Evolutionary conservation across 35 echinoderm and acorn worm species (phyloP).

Genomic region (Apostichopus japonicus): DNA sequence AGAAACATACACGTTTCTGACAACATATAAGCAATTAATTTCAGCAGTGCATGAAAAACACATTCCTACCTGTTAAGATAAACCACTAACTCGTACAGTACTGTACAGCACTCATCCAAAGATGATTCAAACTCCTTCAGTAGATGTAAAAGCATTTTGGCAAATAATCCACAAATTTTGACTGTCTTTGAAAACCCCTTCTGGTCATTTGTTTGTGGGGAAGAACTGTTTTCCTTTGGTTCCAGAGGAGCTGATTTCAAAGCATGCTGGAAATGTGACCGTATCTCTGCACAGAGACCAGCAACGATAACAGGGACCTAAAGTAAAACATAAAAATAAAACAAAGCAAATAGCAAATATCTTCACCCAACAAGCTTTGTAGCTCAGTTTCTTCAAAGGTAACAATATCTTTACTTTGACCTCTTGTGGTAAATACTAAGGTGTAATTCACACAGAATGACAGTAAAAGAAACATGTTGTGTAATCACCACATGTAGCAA

Average conservation of each 20-base stretch:
- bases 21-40: neutral
- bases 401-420: too few relatives aligned
- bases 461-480: too few relatives aligned
- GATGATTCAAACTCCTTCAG: constrained; percentile 81
- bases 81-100: constrained; percentile 57
- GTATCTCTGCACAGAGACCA: constrained; percentile 71
- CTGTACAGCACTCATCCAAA: constrained; percentile 41
- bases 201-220: constrained; percentile 58
- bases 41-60: neutral
- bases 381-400: too few relatives aligned
- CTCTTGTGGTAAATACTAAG: too few relatives aligned
- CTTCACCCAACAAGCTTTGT: too few relatives aligned
- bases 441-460: too few relatives aligned
- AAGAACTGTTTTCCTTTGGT: neutral
- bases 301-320: constrained; percentile 59
- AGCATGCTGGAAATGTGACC: constrained; percentile 70
- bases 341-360: too few relatives aligned
- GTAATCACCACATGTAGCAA: too few relatives aligned
- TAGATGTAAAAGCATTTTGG: constrained; percentile 92
- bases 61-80: constrained; percentile 68
- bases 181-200: constrained; percentile 81
- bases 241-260: constrained; percentile 69
- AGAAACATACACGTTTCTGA: too few relatives aligned
- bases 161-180: constrained; percentile 82
- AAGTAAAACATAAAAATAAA: neutral